A percentile compares a stretch with the other conserved stretches of the same genome.
Evolutionary conservation across 2,888 invertebrate genomes (phyloP).

Genomic region (Ditylenchus weischeri): DNA sequence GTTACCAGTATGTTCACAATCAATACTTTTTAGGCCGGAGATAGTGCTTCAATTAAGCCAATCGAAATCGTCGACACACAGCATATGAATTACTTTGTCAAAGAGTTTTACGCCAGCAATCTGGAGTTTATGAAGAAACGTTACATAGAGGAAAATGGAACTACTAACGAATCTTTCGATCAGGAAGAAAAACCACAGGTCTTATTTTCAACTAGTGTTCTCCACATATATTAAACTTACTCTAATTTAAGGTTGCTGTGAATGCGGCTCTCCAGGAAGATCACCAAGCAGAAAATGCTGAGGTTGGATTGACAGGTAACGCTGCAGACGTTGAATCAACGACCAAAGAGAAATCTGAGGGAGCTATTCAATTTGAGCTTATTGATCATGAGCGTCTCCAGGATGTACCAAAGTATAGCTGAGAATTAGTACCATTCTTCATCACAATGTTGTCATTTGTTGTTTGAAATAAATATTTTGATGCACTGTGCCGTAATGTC

Average conservation of each 20-base stretch:
- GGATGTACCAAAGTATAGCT: conserved; percentile 35
- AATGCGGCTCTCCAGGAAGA: conserved; percentile 3
- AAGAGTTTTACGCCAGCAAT: conserved; percentile 78
- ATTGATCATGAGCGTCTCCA: conserved; percentile 55
- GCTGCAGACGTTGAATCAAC: background rate
- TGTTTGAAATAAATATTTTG: no score
- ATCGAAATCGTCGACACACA: conserved; percentile 80
- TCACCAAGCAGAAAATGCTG: conserved; percentile 9
- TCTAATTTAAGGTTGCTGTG: background rate
- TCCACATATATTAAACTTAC: no score
- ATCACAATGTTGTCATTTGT: no score
- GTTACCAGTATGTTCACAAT: background rate
- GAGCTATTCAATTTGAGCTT: conserved; percentile 49
- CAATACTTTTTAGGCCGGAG: conserved; percentile 25
- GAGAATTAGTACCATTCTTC: no score
- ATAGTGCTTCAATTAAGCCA: conserved; percentile 58
- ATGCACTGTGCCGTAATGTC: no score
- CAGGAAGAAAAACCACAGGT: conserved; percentile 11
- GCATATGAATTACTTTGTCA: conserved; percentile 90
- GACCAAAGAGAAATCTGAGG: conserved; percentile 32
- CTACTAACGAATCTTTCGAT: background rate
- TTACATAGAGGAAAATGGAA: conserved; percentile 8
- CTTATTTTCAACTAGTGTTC: no score
- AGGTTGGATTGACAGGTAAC: background rate
- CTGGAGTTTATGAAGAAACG: conserved; percentile 40